Base-by-base conservation (phyloP, 2,888 invertebrate species). In the Hydrotaea cyrtoneurina region DNA sequence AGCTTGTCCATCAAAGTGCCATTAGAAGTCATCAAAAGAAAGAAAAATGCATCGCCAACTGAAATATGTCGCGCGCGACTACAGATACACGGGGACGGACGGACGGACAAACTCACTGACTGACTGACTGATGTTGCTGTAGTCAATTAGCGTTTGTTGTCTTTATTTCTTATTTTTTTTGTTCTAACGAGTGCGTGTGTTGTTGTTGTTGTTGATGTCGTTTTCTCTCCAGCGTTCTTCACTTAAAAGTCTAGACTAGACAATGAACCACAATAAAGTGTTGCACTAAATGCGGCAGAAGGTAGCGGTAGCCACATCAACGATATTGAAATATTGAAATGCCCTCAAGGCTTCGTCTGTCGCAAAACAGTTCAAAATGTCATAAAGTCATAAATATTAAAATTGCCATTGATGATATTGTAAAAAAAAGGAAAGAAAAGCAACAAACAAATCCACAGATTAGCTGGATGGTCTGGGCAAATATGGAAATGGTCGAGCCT, bases 1-100 rank as follows among this genome's bases (percentile, higher is more conserved):
- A 2, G 36, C 39, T 13, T 46, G 74, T 62, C 59, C 21, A 64
- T 78, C 43, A 55, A 64, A 71, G 72, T 76, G 19, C 64, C 62
- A 75, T 76, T 82, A 78, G 55, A 75, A 71, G 57, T 76, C 76
- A 79, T 79, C 75, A 66, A 19, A n/a, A 43, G 62, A 79, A 76
- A 55, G 11, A 57, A 64, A 78, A 78, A 71, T 74, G 78, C 82
- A 82, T 46, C 66, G 50, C 17, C 53, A 43, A 77, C 10, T 62
- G 3, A 21, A 71, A 82, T 59, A 77, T 23, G 64, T 46, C 23
- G 21, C 23, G 43, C 69, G 5, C 4, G 15, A 23, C 8, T 2
- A 43, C 4, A 43, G 23, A 69, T 46, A 23, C 69, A 13, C 1
- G 19, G 11, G 19, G 11, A 21, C 19, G 17, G 17, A 64, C 17